phyloP scores from a whole-genome alignment of 2,113 vertebrate genomes.

The Esox niger region DNA sequence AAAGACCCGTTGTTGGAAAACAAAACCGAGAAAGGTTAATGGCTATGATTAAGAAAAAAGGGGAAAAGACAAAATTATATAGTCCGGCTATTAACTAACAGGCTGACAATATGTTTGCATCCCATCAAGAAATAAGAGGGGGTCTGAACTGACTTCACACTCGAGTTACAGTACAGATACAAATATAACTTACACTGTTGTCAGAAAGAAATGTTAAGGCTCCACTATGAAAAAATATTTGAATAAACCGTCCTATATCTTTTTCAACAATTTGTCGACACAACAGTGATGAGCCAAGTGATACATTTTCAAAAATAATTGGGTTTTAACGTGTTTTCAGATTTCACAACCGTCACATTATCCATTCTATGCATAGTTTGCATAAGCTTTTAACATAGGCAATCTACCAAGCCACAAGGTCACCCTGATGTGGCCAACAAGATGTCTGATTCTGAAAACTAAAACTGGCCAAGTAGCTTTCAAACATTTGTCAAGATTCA shows the following conservation, averaged over 20 bases:
- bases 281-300: slow-evolving; percentile 54
- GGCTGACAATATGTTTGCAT: slow-evolving; percentile 34
- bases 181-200: slow-evolving; percentile 44
- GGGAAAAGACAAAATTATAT: slow-evolving; percentile 29
- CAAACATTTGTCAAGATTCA: slow-evolving; percentile 62
- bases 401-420: slow-evolving; percentile 43
- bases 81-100: slow-evolving; percentile 41
- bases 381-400: slow-evolving; percentile 53
- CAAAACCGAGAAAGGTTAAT: slow-evolving; percentile 67
- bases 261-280: slow-evolving; percentile 18
- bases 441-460: slow-evolving; percentile 63
- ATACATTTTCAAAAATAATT: slow-evolving; percentile 57
- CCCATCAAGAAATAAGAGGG: slow-evolving; percentile 51
- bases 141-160: slow-evolving; percentile 63
- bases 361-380: slow-evolving; percentile 55
- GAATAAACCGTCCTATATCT: slow-evolving; percentile 24
- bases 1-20: slow-evolving; percentile 67
- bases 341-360: slow-evolving; percentile 52
- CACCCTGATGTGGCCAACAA: slow-evolving; percentile 37
- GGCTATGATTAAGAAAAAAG: slow-evolving; percentile 67
- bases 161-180: slow-evolving; percentile 61
- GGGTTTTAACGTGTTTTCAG: slow-evolving; percentile 52
- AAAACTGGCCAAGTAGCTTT: slow-evolving; percentile 72
- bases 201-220: slow-evolving; percentile 64
- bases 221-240: slow-evolving; percentile 45